Evolutionary conservation across 2,113 vertebrate genomes (phyloP).

Genomic region (Litocranius walleri): DNA sequence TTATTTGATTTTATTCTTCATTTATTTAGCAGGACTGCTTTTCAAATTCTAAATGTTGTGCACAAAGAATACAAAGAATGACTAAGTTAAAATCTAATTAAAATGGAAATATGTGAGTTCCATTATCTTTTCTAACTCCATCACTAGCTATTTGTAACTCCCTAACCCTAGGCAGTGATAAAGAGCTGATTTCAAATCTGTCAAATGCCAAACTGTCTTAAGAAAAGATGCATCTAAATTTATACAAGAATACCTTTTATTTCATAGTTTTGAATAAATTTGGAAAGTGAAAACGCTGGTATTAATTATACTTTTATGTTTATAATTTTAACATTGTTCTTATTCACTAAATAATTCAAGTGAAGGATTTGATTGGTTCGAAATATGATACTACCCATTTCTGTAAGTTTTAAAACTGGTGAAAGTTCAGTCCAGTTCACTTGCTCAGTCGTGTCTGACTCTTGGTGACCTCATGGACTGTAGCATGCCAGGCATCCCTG

Average conservation of each 20-base stretch:
- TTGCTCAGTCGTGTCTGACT: background rate
- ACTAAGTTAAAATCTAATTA: slow-evolving; percentile 45
- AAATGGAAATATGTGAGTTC: background rate
- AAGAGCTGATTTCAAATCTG: slow-evolving; percentile 18
- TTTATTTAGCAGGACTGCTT: background rate
- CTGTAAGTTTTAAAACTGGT: background rate
- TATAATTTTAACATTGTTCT: background rate
- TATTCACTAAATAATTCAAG: background rate
- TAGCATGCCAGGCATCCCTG: background rate
- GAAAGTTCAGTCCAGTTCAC: background rate
- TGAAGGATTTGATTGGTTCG: background rate
- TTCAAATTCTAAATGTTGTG: slow-evolving; percentile 24
- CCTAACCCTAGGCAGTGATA: background rate
- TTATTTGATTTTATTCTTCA: background rate
- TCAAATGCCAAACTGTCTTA: background rate
- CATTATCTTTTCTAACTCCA: background rate
- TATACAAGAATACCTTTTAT: slow-evolving; percentile 8
- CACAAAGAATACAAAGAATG: background rate
- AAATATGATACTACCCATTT: background rate
- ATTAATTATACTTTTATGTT: background rate
- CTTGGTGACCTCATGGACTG: background rate
- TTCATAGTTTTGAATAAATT: background rate
- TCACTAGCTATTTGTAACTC: background rate
- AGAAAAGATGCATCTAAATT: background rate
- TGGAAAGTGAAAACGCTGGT: background rate